Evolutionary conservation across 1,140 invertebrate species (phyloP).

Genomic region (Sycobia sp.): DNA sequence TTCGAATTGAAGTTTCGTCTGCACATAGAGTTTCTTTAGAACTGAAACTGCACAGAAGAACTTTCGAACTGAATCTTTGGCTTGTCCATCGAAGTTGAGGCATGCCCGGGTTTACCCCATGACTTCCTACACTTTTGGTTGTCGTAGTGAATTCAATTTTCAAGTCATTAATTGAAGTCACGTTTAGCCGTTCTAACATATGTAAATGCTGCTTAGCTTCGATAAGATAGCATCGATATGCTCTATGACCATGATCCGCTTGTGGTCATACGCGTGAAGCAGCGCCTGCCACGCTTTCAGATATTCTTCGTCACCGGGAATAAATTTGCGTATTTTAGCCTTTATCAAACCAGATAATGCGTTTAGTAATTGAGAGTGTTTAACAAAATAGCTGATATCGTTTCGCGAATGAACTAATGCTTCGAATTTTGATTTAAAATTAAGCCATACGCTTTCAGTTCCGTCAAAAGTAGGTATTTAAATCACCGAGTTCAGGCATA

Average conservation of each 20-base stretch:
- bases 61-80: too few species aligned
- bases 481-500: too few species aligned
- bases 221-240: background rate
- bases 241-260: background rate
- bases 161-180: too few species aligned
- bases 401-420: background rate
- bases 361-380: background rate
- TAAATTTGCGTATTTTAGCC: background rate
- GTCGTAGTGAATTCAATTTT: too few species aligned
- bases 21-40: too few species aligned
- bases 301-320: background rate
- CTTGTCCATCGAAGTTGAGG: too few species aligned
- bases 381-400: background rate
- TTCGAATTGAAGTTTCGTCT: too few species aligned
- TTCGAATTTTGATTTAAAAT: background rate
- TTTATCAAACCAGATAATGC: background rate
- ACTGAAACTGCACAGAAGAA: too few species aligned
- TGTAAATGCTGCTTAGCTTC: too few species aligned
- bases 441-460: background rate
- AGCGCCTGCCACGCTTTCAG: background rate
- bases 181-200: too few species aligned
- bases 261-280: background rate
- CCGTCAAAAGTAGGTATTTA: slow-evolving; percentile 1
- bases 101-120: too few species aligned
- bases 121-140: too few species aligned